phyloP scores from a whole-genome alignment of 2,113 vertebrate species.

The Prunella himalayana region DNA sequence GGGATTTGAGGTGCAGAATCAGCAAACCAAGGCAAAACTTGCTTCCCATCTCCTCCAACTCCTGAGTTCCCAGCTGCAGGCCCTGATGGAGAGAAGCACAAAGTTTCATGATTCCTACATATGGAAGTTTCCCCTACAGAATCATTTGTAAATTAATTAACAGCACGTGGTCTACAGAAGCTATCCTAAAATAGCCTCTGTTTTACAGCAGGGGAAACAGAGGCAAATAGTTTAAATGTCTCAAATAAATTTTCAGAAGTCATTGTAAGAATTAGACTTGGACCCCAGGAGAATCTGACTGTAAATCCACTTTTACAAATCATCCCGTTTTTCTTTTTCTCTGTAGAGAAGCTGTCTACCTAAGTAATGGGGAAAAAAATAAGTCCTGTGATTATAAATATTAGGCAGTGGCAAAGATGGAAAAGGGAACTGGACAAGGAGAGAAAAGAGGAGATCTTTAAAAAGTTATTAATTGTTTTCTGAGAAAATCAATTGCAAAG shows the following conservation, averaged over 20 bases:
- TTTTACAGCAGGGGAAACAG: not conserved
- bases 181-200: not conserved
- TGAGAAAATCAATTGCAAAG: constrained; percentile 32
- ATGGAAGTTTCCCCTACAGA: not conserved
- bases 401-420: not conserved
- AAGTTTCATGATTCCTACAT: not conserved
- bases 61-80: constrained; percentile 82
- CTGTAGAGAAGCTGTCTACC: not conserved
- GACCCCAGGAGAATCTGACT: not conserved
- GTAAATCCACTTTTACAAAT: not conserved
- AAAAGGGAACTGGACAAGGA: not conserved
- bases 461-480: constrained; percentile 30
- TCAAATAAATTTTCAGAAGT: not conserved
- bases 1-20: constrained; percentile 77
- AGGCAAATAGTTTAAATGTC: not conserved
- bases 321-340: not conserved
- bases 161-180: not conserved
- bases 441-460: constrained; percentile 7
- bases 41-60: constrained; percentile 90
- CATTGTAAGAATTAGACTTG: not conserved
- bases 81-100: constrained; percentile 72
- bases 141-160: not conserved
- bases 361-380: not conserved
- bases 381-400: not conserved
- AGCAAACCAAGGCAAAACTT: constrained; percentile 90